These are phyloP conservation scores for Hyphantria cunea DNA, from an alignment of 1,140 invertebrate genomes.

Conservation along the genomic window DNA sequence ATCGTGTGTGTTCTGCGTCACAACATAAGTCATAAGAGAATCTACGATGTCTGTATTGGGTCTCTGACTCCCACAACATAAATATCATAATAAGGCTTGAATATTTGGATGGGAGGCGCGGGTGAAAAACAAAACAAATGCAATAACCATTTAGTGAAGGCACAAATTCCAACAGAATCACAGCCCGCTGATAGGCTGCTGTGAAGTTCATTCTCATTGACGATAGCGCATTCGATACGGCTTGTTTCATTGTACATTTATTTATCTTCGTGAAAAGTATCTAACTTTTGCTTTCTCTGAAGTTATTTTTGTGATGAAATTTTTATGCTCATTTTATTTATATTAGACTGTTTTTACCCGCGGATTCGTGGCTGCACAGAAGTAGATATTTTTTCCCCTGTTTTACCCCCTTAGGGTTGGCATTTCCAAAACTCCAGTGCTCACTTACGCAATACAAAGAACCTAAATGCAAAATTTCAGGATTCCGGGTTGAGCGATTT, in stretches of 20 bases:
- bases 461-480: no score
- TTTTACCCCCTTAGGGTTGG: no score
- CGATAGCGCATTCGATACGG: slow-evolving; percentile 4
- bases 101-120: slow-evolving; percentile 52
- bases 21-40: slow-evolving; percentile 21
- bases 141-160: slow-evolving; percentile 62
- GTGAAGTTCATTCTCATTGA: slow-evolving; percentile 40
- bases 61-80: slow-evolving; percentile 36
- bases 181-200: slow-evolving; percentile 47
- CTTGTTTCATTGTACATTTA: neutral
- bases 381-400: no score
- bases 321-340: no score
- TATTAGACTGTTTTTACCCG: no score
- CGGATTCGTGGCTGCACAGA: no score
- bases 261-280: no score
- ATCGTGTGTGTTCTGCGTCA: slow-evolving; percentile 7
- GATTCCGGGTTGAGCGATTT: no score
- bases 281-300: no score
- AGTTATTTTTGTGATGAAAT: no score
- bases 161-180: slow-evolving; percentile 62
- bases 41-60: neutral
- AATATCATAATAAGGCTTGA: slow-evolving; percentile 59
- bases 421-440: no score
- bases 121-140: slow-evolving; percentile 57
- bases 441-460: no score